Evolutionary conservation across 2,797 vertebrate species (phyloP).

Genomic region (Scomberomorus guttatus): DNA sequence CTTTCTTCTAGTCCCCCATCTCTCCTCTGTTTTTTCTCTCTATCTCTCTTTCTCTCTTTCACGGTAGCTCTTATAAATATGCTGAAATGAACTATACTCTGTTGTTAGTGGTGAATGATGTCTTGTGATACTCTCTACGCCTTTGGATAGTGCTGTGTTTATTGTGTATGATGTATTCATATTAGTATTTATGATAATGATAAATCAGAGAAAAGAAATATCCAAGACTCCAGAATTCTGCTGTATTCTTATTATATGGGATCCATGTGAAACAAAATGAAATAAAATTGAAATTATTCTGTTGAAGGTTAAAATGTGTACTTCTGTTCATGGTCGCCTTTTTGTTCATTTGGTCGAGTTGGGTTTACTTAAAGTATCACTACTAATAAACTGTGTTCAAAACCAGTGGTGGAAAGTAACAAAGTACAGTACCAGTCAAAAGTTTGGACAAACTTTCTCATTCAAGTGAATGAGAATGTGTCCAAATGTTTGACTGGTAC

Average conservation of each 20-base stretch:
- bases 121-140: constrained; percentile 87
- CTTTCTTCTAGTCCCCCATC: constrained; percentile 53
- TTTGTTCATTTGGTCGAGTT: not conserved
- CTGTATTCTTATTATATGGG: constrained; percentile 87
- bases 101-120: constrained; percentile 88
- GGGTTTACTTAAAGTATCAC: not conserved
- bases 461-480: no score
- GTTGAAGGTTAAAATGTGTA: constrained; percentile 80
- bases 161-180: constrained; percentile 87
- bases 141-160: constrained; percentile 88
- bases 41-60: constrained; percentile 71
- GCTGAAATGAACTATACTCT: constrained; percentile 87
- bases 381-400: not conserved
- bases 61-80: constrained; percentile 87
- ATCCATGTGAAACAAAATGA: constrained; percentile 85
- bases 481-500: no score
- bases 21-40: constrained; percentile 39
- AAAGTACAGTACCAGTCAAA: no score
- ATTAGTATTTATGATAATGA: constrained; percentile 86
- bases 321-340: constrained; percentile 51
- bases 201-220: constrained; percentile 78
- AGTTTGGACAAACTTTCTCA: no score
- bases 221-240: constrained; percentile 81
- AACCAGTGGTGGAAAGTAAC: not conserved
- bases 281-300: constrained; percentile 88